A percentile compares a stretch with the other conserved stretches of the same genome.
Evolutionary conservation across 1,140 invertebrate genomes (phyloP).

Genomic region (Muscidifurax raptorellus): DNA sequence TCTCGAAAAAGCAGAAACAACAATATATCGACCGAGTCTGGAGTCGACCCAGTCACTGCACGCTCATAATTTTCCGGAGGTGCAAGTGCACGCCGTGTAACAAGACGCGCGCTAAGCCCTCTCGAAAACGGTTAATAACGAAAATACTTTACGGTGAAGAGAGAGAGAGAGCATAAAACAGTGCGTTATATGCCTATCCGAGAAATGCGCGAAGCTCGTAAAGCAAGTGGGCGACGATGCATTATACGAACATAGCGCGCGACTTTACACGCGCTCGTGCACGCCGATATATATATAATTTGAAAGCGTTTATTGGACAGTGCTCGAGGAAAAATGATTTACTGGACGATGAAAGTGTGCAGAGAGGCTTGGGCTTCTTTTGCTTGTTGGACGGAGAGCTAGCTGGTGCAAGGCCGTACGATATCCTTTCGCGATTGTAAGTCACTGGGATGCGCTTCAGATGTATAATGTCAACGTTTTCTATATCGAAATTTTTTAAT

Average conservation of each 20-base stretch:
- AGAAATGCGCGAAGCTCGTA: constrained; percentile 26
- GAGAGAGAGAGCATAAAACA: constrained; percentile 31
- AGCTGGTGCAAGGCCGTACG: too few species aligned
- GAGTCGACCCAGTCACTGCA: neutral
- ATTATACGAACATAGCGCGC: constrained; percentile 7
- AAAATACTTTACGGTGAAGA: constrained; percentile 40
- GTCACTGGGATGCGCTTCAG: too few species aligned
- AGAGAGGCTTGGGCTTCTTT: neutral
- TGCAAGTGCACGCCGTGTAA: neutral
- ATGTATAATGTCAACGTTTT: too few species aligned
- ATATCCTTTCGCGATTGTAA: too few species aligned
- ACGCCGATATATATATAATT: constrained; percentile 44
- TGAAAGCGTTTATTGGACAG: constrained; percentile 43
- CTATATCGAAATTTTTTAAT: too few species aligned
- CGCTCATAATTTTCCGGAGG: constrained; percentile 41
- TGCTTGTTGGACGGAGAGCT: too few species aligned
- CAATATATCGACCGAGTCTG: neutral
- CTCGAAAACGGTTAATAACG: constrained; percentile 38
- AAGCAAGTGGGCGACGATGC: constrained; percentile 36
- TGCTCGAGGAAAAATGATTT: constrained; percentile 30
- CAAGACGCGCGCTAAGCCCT: constrained; percentile 17
- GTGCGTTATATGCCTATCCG: neutral
- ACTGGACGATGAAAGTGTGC: constrained; percentile 35
- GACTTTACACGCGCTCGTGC: constrained; percentile 39
- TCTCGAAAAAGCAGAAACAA: neutral